Conservation (phyloP, 2,888 invertebrate genomes). For the Pristionchus mayeri region DNA sequence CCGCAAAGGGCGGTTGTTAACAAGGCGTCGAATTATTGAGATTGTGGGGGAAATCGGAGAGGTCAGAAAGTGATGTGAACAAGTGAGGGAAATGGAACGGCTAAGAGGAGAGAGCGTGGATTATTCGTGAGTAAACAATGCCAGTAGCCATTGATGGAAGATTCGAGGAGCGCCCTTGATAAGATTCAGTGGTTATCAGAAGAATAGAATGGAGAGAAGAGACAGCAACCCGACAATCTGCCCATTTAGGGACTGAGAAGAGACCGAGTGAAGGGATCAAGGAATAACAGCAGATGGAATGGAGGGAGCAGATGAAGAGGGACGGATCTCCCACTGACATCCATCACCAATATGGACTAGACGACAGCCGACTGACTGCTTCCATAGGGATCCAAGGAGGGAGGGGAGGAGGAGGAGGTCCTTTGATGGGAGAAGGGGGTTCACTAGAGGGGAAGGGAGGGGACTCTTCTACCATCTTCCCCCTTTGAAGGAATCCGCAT, state of each 20-base stretch:
- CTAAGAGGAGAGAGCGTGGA: neutral
- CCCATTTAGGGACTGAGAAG: slow-evolving; percentile 9
- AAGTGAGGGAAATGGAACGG: neutral
- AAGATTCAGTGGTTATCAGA: too few relatives aligned
- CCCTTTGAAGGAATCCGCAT: neutral
- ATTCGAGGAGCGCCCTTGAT: too few relatives aligned
- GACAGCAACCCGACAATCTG: too few relatives aligned
- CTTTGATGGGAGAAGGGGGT: too few relatives aligned
- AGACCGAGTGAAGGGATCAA: neutral
- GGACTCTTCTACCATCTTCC: neutral
- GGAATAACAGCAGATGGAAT: slow-evolving; percentile 36
- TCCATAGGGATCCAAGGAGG: neutral
- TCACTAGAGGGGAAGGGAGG: neutral
- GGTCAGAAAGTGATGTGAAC: too few relatives aligned
- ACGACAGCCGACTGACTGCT: slow-evolving; percentile 28
- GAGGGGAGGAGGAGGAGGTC: too few relatives aligned
- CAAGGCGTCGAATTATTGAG: neutral
- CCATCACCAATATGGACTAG: slow-evolving; percentile 35
- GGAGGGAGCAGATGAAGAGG: neutral
- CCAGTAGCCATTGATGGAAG: too few relatives aligned
- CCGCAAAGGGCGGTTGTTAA: neutral
- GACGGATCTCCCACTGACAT: neutral
- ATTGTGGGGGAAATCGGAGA: neutral
- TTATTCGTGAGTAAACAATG: neutral
- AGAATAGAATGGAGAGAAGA: too few relatives aligned